phyloP scores from a whole-genome alignment of 92 coral and sea anemone genomes.

The Desmophyllum pertusum region DNA sequence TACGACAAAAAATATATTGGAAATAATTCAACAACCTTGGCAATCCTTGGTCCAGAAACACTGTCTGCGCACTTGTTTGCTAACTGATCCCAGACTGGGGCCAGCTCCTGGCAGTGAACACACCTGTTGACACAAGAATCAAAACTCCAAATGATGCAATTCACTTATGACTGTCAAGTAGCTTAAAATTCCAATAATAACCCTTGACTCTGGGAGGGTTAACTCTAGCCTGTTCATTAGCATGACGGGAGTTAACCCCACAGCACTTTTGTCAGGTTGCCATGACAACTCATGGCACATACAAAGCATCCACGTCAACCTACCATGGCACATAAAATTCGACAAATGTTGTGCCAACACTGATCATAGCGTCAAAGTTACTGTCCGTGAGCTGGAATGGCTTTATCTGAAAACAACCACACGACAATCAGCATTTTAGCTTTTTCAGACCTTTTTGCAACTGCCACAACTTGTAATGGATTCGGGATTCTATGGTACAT shows the following conservation, averaged over 20 bases:
- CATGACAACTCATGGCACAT: too few relatives aligned
- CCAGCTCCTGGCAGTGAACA: slow-evolving; percentile 70
- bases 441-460: too few relatives aligned
- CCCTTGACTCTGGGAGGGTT: too few relatives aligned
- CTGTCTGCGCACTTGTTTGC: slow-evolving; percentile 89
- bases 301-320: too few relatives aligned
- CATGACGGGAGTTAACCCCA: too few relatives aligned
- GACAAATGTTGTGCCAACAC: slow-evolving; percentile 82
- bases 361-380: slow-evolving; percentile 81
- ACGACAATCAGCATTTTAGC: background rate
- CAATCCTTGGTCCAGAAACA: slow-evolving; percentile 85
- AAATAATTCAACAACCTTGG: slow-evolving; percentile 56
- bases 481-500: too few relatives aligned
- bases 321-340: slow-evolving; percentile 94
- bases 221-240: too few relatives aligned
- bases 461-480: too few relatives aligned
- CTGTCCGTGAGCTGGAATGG: slow-evolving; percentile 80
- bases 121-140: slow-evolving; percentile 60
- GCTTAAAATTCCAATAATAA: background rate
- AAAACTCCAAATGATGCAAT: too few relatives aligned
- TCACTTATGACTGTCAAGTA: too few relatives aligned
- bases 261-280: too few relatives aligned
- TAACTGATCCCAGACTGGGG: slow-evolving; percentile 86
- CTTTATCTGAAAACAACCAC: slow-evolving; percentile 62
- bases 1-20: background rate